Evolutionary conservation across 2,113 vertebrate species (phyloP), one percentile per base, ranked within the genome.

Genomic region (Saguinus midas): DNA sequence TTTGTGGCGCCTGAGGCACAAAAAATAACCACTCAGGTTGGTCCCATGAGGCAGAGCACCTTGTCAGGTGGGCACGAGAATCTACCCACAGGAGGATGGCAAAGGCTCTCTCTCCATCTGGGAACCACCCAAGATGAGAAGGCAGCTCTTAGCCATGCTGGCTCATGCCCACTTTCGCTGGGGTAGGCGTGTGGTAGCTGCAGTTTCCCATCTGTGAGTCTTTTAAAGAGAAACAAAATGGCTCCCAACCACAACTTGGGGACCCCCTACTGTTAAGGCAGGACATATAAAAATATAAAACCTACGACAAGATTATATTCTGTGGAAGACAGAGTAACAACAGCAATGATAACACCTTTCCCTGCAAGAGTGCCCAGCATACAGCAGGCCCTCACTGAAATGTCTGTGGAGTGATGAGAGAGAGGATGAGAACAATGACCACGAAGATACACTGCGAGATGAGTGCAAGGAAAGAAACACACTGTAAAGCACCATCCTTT

Each of bases 401-500:
- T 3, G 37, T 55, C 64, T 76, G 50, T 0, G 23, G 32, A 68
- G 2, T 3, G 48, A 32, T 3, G 23, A 75, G 45, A 27, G 9
- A 21, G 76, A 35, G 18, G 76, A n/a, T 43, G 23, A 78, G 29
- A 29, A 3, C 58, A 64, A 32, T 0, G 11, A 25, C 75, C 16
- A 21, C 4, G 37, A 55, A 61, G 58, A 29, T 37, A 17, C 17
- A 5, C 3, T 6, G 0, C 1, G 50, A 48, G 45, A 73, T 37
- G 0, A 37, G 3, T 0, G 8, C 20, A 61, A 43, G 5, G 78
- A 29, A 37, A 64, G 57, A 27, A 43, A 55, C 16, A 14, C 7
- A 13, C 0, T 50, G 23, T 23, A 0, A 40, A 32, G 16, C 8
- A 29, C 32, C n/a, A 40, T 7, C 11, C 13, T 29, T 23, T 48